Evolutionary conservation across 2,797 vertebrate genomes (phyloP), one percentile per base, ranked within the genome.

Genomic region (Myotis findleyi): DNA sequence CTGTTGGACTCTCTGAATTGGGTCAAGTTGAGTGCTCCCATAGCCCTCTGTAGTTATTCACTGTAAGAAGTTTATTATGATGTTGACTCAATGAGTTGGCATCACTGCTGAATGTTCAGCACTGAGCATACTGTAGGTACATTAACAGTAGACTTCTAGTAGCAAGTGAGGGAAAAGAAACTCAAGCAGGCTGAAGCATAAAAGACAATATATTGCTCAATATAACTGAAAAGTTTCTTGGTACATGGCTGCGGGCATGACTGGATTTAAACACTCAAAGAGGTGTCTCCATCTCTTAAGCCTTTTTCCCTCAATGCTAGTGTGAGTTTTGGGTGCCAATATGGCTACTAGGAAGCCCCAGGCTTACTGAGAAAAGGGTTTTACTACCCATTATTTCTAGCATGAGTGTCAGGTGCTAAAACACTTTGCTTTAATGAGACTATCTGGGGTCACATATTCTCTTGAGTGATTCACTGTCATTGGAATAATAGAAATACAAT

Each of bases 41-140:
- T 11, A 57, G 38, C 2, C 30, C 30, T 6, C 38, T 73, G 7
- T 27, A 38, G 73, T 81, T 87, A 27, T 57, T 30, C 30, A 75
- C 33, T 36, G 6, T 23, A 59, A 69, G n/a, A 4, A 44, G 7
- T 68, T 83, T 77, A 21, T 27, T 82, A 33, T 49, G 66, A 73
- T 27, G 12, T 64, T 25, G 47, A 23, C 13, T 95, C 59, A 30
- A 4, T 47, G 66, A 44, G 27, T 12, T 36, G 47, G 44, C 6
- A 30, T 87, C n/a, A 76, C 3, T 44, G 11, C 16, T 89, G 76
- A 87, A 76, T 94, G 71, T 23, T 11, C 27, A 86, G 16, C 13
- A n/a, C 25, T 41, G 87, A 69, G 49, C 25, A 41, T 30, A 17
- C 99, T 99, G 95, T 7, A 75, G 12, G 6, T 17, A n/a, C 72